Conservation (phyloP, 2,888 invertebrate species). For the Macroteleia sp. region DNA sequence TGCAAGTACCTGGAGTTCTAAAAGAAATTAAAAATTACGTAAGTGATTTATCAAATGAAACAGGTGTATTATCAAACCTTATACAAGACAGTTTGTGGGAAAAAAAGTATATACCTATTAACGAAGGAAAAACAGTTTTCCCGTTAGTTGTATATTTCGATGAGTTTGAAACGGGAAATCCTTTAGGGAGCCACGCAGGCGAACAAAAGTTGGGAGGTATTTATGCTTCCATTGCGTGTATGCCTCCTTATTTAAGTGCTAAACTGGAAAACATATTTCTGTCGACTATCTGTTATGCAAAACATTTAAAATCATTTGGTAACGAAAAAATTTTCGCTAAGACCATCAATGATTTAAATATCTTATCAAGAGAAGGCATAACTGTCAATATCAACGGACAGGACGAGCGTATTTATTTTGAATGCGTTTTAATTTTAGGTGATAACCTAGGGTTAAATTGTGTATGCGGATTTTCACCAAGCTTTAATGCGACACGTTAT, state of each 20-base stretch:
- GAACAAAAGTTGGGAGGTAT: conserved; percentile 11
- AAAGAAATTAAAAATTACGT: background rate
- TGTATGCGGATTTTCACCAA: conserved; percentile 19
- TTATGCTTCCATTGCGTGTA: background rate
- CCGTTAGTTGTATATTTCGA: background rate
- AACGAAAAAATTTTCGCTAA: background rate
- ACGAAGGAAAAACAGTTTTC: background rate
- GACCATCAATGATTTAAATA: conserved; percentile 8
- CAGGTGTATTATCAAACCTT: background rate
- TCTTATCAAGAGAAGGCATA: background rate
- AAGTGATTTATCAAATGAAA: background rate
- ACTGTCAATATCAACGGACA: background rate
- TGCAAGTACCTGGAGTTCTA: background rate
- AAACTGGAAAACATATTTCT: conserved; percentile 9
- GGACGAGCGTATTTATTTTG: background rate
- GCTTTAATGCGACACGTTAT: conserved; percentile 16
- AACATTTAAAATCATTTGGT: conserved; percentile 9
- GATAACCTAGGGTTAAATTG: conserved; percentile 19
- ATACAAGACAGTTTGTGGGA: conserved; percentile 15
- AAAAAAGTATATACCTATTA: conserved; percentile 3
- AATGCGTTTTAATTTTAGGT: conserved; percentile 3
- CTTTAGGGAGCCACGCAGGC: conserved; percentile 2
- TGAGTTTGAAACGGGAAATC: conserved; percentile 11
- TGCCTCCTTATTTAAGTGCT: background rate
- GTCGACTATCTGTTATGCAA: background rate